Evolutionary conservation across 2,888 invertebrate species (phyloP), one percentile per base, ranked within the genome.

Genomic region (Allophyes oxyacanthae): DNA sequence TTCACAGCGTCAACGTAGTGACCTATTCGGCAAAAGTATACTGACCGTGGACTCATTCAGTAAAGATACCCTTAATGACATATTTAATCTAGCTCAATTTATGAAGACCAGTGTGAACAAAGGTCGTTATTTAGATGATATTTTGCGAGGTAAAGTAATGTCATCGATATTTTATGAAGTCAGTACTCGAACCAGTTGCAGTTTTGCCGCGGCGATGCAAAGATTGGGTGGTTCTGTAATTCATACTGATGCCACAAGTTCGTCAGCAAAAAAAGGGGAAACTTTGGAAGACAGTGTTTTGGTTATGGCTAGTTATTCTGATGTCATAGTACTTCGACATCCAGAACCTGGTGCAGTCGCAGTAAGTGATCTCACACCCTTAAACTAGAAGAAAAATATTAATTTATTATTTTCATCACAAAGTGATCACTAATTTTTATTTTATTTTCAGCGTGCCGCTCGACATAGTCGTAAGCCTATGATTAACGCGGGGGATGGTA

Each of bases 401-500:
- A 10, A 38, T 10, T 1, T n/a, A n/a, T n/a, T 11, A 25, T 33
- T 9, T 15, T 15, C 9, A 14, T 30, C 6, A 13, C 9, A 26
- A 26, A 26, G 5, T 11, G 26, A 38, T 43, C n/a, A 10, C 0
- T 30, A 10, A 38, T 50, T 36, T 36, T 36, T n/a, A 32, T 32
- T 6, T 14, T 53, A 33, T 49, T 81, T 85, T 82, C 82, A 98
- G 98, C 95, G 96, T 78, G 98, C 98, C 0, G 96, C 99, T 0
- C 95, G 96, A 11, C 96, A 96, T 59, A 97, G 97, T 73, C 95
- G 97, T 0, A 98, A 98, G 82, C 99, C 99, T 0, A 91, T 99
- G n/a, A 96, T 99, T 48, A 99, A 99, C 92, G 99, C 99, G 9
- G 99, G 99, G 1, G 99, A 99, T 91, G 99, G 99, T 7, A 95